Conservation (phyloP, 2,888 invertebrate genomes). For the Dione vanillae region DNA sequence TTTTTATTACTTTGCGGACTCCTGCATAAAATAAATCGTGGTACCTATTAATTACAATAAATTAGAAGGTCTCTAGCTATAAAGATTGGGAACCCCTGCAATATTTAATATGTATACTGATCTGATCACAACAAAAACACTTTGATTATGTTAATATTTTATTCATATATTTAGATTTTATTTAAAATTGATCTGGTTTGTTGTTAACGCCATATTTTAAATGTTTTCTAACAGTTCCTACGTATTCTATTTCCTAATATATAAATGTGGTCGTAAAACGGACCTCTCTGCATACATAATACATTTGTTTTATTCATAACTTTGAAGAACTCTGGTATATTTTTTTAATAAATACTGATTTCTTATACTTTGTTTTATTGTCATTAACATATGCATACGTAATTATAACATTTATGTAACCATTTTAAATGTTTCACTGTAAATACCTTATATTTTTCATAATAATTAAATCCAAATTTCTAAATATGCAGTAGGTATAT, state of each 20-base stretch:
- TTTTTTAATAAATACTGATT: slow-evolving; percentile 30
- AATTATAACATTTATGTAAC: not conserved
- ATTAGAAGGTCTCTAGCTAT: too few species aligned
- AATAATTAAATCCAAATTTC: too few species aligned
- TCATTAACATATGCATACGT: not conserved
- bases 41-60: too few species aligned
- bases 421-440: too few species aligned
- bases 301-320: slow-evolving; percentile 12
- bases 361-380: slow-evolving; percentile 33
- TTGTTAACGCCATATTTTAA: slow-evolving; percentile 10
- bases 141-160: slow-evolving; percentile 1
- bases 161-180: slow-evolving; percentile 21
- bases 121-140: not conserved
- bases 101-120: too few species aligned
- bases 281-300: slow-evolving; percentile 8
- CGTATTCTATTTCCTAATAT: slow-evolving; percentile 5
- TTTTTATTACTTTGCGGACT: too few species aligned
- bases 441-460: slow-evolving; percentile 6
- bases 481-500: too few species aligned
- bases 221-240: slow-evolving; percentile 22
- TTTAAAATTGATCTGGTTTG: not conserved
- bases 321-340: slow-evolving; percentile 13
- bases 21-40: too few species aligned
- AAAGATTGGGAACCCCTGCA: too few species aligned
- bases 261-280: slow-evolving; percentile 1